These are phyloP conservation scores for Centropyge bicolor DNA, from an alignment of 2,797 vertebrate species.

Conservation along the genomic window DNA sequence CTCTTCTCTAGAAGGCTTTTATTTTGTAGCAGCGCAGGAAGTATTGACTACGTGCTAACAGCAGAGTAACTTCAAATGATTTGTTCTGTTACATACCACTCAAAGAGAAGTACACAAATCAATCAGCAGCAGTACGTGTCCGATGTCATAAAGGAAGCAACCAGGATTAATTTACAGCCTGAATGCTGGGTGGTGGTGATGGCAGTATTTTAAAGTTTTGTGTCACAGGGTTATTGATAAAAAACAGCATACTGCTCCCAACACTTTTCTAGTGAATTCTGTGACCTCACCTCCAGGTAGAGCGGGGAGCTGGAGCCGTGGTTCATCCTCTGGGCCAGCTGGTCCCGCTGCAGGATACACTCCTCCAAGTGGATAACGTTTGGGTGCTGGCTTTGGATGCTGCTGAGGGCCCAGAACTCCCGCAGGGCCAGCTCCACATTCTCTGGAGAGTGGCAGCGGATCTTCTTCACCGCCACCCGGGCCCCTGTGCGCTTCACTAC, in stretches of 20 bases:
- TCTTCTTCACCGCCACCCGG: slow-evolving; percentile 97
- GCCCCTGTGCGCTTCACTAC: slow-evolving; percentile 91
- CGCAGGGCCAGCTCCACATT: slow-evolving; percentile 97
- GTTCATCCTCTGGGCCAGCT: slow-evolving; percentile 95
- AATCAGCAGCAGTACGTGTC: neutral
- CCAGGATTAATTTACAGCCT: neutral
- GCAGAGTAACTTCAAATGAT: neutral
- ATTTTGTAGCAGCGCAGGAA: slow-evolving; percentile 7
- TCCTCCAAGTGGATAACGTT: slow-evolving; percentile 99
- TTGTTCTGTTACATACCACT: neutral
- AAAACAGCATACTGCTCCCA: neutral
- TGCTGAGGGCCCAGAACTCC: slow-evolving; percentile 99
- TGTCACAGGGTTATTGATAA: neutral
- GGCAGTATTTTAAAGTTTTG: neutral
- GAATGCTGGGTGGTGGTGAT: neutral
- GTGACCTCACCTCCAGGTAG: slow-evolving; percentile 91
- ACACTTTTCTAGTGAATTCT: neutral
- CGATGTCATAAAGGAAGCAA: neutral
- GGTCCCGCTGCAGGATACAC: slow-evolving; percentile 95
- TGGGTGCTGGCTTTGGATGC: slow-evolving; percentile 98
- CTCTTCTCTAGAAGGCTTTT: neutral
- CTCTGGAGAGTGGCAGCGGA: slow-evolving; percentile 97
- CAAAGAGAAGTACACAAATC: neutral
- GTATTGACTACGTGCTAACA: neutral
- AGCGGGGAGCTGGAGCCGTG: slow-evolving; percentile 95